Percentiles rank a stretch among this genome's conserved stretches.
These are phyloP conservation scores for Augochlorella aurata DNA, from an alignment of 2,888 invertebrate genomes.

Conservation along the genomic window DNA sequence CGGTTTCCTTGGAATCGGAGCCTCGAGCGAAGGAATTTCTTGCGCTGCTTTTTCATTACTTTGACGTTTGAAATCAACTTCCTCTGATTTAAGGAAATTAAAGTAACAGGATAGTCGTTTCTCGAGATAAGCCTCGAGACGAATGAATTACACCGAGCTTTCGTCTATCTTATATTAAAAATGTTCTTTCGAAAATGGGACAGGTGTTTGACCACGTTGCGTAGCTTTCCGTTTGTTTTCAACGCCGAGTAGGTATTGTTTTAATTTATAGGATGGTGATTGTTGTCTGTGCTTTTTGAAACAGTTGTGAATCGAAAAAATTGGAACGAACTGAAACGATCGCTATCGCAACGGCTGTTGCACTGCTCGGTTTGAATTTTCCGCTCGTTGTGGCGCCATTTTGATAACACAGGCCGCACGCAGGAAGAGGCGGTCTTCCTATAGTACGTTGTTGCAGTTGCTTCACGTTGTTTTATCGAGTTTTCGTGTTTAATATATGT, in stretches of 20 bases:
- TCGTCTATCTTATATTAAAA: not conserved
- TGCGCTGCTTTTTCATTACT: not conserved
- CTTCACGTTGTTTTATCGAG: not conserved
- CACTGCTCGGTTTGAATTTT: conserved; percentile 20
- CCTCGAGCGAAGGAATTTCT: not conserved
- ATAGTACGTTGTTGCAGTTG: not conserved
- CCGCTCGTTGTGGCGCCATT: conserved; percentile 36
- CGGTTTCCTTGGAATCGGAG: not conserved
- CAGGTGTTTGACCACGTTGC: not conserved
- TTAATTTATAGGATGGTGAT: not conserved
- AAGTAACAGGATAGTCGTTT: not conserved
- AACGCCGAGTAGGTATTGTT: not conserved
- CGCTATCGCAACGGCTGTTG: not conserved
- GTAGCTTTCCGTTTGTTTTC: not conserved
- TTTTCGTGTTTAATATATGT: conserved; percentile 1
- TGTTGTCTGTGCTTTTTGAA: not conserved
- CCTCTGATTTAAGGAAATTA: not conserved
- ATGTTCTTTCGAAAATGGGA: not conserved
- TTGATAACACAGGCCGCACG: conserved; percentile 25
- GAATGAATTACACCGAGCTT: not conserved
- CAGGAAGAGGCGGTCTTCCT: conserved; percentile 6
- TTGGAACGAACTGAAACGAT: not conserved
- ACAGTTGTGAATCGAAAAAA: not conserved
- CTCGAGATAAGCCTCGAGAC: too few relatives aligned
- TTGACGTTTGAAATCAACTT: not conserved